Percentiles rank a stretch among this genome's conserved stretches.
Evolutionary conservation across 2,797 vertebrate genomes (phyloP).

Genomic region (Sylvia borin): DNA sequence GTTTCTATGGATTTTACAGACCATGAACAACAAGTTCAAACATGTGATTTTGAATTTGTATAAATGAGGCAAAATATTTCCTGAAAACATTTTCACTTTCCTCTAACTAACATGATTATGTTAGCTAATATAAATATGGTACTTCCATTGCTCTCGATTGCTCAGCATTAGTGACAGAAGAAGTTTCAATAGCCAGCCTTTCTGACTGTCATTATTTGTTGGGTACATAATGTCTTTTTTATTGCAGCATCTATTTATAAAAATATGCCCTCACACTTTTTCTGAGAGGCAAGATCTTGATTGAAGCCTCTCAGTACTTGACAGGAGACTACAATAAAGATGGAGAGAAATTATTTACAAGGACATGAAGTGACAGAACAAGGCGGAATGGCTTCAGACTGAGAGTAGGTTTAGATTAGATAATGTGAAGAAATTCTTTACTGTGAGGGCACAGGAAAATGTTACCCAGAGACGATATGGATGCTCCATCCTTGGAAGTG

Average conservation of each 20-base stretch:
- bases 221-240: neutral
- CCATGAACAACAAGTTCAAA: neutral
- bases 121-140: neutral
- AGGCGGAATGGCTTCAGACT: neutral
- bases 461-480: neutral
- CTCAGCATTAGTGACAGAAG: neutral
- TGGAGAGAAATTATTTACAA: neutral
- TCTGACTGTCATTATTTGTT: neutral
- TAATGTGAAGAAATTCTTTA: neutral
- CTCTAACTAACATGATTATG: neutral
- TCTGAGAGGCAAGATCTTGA: neutral
- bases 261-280: neutral
- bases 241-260: neutral
- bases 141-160: neutral
- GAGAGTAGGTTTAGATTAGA: neutral
- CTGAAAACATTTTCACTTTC: neutral
- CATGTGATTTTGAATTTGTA: neutral
- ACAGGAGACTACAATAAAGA: neutral
- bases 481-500: neutral
- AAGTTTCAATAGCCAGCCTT: neutral
- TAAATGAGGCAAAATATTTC: neutral
- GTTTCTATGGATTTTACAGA: neutral
- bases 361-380: neutral
- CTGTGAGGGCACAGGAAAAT: neutral
- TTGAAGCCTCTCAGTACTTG: neutral